A percentile compares a stretch with the other conserved stretches of the same genome.
phyloP scores from a whole-genome alignment of 2,113 vertebrate species.

The Thamnophis sirtalis region DNA sequence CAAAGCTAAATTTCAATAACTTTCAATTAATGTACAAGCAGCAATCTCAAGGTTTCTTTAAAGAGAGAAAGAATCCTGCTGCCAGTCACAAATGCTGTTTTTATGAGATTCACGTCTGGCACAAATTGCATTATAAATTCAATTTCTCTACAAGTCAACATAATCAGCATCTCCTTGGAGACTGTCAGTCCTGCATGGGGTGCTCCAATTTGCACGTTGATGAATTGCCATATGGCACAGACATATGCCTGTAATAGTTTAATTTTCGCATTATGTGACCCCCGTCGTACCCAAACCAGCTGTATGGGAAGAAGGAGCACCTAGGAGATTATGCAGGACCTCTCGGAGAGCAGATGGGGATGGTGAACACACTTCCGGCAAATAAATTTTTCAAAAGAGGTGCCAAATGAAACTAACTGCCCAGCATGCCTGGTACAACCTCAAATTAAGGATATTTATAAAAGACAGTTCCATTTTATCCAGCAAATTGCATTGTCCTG shows the following conservation, averaged over 20 bases:
- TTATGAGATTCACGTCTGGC: background rate
- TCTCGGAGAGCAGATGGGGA: background rate
- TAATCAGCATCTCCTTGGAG: background rate
- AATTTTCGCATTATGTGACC: background rate
- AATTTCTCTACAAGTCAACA: background rate
- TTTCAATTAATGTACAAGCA: background rate
- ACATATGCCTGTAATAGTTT: background rate
- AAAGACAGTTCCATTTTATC: background rate
- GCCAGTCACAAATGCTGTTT: background rate
- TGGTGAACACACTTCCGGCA: background rate
- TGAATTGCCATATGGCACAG: background rate
- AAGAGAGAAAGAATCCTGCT: background rate
- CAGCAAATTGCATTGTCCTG: background rate
- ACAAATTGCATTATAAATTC: constrained; percentile 1
- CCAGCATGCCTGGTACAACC: background rate
- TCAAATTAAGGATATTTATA: background rate
- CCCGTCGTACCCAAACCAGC: background rate
- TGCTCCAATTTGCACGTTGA: background rate
- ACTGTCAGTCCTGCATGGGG: background rate
- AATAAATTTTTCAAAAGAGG: background rate
- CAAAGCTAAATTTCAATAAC: background rate
- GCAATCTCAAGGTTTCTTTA: background rate
- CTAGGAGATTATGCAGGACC: constrained; percentile 14
- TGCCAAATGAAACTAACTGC: background rate
- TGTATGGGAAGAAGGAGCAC: background rate